Evolutionary conservation across 2,113 vertebrate species (phyloP), one percentile per base, ranked within the genome.

Genomic region (Dolichotis patagonum): DNA sequence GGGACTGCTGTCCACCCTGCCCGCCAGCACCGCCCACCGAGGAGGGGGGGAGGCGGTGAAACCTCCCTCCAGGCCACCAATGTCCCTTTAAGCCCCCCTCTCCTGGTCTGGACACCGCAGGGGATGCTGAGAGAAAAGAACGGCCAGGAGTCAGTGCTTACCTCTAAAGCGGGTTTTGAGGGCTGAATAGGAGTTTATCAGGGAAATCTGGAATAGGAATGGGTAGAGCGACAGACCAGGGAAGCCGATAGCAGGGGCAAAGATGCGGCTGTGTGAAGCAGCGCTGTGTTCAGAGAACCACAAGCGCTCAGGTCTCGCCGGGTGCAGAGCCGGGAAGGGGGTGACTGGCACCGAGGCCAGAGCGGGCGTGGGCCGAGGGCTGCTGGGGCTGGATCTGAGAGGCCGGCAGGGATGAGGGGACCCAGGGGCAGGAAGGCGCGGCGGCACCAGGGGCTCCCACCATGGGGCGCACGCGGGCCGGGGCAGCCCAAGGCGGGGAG

Each of bases 401-500:
- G 4, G 46, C 46, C 46, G 49, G 49, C 10, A 9, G 10, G 49
- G 49, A 8, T 52, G 46, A 49, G 46, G 46, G 4, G 4, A 49
- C 4, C 46, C 46, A n/a, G n/a, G n/a, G n/a, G n/a, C 46, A 8
- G 46, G 63, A 63, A 86, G 30, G 20, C 32, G 16, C 62, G 56
- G 54, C 32, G 81, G 86, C 90, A 94, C 62, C 83, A 46, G 10
- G 35, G 2, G 22, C 2, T 41, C 5, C 97, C 96, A 94, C 82
- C 41, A 92, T 96, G 82, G 77, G 96, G 96, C 26, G 82, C 24
- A 85, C 78, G 85, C 86, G 63, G 58, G 60, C 71, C 88, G 67
- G 95, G 88, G 90, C 93, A 93, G 95, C 49, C 49, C 46, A 49
- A n/a, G 10, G 49, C 10, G 49, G 49, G 49, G 8, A 52, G 49